Conservation (phyloP, 2,113 vertebrate species). For the Ceyx cyanopectus region DNA sequence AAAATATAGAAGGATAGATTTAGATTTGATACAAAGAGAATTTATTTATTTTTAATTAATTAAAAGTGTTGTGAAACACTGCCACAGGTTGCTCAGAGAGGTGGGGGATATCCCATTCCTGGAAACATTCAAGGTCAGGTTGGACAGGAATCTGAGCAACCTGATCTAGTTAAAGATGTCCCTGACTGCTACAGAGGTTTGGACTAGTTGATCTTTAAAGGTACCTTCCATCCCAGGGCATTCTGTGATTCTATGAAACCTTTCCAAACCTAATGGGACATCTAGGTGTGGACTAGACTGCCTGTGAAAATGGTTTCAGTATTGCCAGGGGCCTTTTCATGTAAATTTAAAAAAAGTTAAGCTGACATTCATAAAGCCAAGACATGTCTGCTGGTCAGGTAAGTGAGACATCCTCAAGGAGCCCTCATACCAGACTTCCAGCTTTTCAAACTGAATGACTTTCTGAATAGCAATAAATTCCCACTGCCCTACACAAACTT, state of each 20-base stretch:
- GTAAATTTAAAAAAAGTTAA: neutral
- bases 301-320: neutral
- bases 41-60: too few species aligned
- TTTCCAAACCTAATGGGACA: neutral
- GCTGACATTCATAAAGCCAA: neutral
- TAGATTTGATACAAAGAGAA: too few species aligned
- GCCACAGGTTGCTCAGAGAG: too few species aligned
- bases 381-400: neutral
- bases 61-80: too few species aligned
- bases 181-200: neutral
- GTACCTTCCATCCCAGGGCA: neutral
- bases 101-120: too few species aligned
- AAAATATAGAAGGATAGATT: too few species aligned
- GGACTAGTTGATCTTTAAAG: neutral
- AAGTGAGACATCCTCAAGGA: neutral
- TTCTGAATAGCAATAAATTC: neutral
- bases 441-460: neutral
- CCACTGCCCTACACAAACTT: neutral
- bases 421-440: neutral
- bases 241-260: neutral
- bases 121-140: too few species aligned
- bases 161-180: neutral
- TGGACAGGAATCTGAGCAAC: neutral
- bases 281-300: neutral
- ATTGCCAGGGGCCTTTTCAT: fast-evolving